phyloP scores from a whole-genome alignment of 2,797 vertebrate genomes.

The Sarcophilus harrisii region DNA sequence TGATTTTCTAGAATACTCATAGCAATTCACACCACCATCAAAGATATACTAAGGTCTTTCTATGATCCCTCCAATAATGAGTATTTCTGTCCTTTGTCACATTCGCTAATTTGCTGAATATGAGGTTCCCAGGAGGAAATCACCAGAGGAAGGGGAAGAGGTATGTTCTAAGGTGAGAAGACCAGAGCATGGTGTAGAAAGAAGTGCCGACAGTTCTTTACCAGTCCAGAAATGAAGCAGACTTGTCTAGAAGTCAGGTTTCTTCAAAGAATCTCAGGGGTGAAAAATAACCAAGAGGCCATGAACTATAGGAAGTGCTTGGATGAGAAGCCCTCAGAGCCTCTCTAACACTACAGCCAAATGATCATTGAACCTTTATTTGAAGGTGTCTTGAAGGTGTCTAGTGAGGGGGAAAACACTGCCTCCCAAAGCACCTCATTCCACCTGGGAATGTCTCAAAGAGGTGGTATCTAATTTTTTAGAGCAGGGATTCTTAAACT shows the following conservation, averaged over 20 bases:
- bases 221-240: background rate
- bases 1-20: background rate
- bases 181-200: background rate
- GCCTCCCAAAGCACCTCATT: background rate
- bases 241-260: background rate
- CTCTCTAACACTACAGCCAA: background rate
- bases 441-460: background rate
- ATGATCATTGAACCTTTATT: background rate
- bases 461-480: background rate
- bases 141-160: background rate
- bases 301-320: background rate
- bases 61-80: background rate
- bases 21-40: background rate
- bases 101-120: background rate
- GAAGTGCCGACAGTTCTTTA: background rate
- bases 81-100: background rate
- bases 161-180: background rate
- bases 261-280: background rate
- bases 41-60: background rate
- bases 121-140: background rate
- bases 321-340: background rate
- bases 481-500: background rate
- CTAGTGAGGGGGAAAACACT: background rate
- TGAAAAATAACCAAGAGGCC: background rate
- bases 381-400: background rate